Base-by-base conservation (phyloP, 2,888 invertebrate genomes). In the Gnatocerus cornutus region DNA sequence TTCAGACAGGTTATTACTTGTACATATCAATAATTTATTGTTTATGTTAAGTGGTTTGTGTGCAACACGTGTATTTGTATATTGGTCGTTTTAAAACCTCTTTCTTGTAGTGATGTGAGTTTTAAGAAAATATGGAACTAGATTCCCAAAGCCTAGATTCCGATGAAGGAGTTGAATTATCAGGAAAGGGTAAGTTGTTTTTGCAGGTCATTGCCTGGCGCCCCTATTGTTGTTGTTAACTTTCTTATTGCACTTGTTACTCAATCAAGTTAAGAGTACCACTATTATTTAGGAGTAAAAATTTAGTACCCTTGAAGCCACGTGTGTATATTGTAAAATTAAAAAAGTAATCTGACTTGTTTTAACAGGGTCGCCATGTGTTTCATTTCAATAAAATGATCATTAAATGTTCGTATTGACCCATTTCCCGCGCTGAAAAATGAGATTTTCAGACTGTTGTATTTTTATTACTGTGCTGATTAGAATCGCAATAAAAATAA, bases 101-200 rank as follows among this genome's bases (percentile, higher is more conserved):
- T 69, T 59, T 53, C 53, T 69, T 53, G 43, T 48, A 62, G 68
- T 72, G 71, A 72, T 69, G 59, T 68, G 33, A 70, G 56, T 71
- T 70, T 66, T 46, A 39, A 43, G 29, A 65, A 68, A 61, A 70
- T 73, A 82, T 82, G 82, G 81, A 82, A 78, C 76, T 78, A 74
- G 82, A 82, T 79, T 76, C 76, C 73, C 77, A 78, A 73, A 81
- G 80, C 74, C 77, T 78, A 71, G 80, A 80, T 77, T 81, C 82
- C 58, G 80, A 82, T 76, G 82, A 81, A 76, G 81, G 78, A 71
- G 79, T 78, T 69, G 81, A 81, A 74, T 72, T 81, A 71, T 78
- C 80, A 66, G 70, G 77, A 50, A 77, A 76, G 73, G 80, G 81
- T 81, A 75, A 74, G 73, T 62, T 33, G 16, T 39, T 58, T 48